Percentiles rank a stretch among this genome's conserved stretches.
Evolutionary conservation across 64 coral and sea anemone genomes (phyloP).

Genomic region (Montipora cactus): DNA sequence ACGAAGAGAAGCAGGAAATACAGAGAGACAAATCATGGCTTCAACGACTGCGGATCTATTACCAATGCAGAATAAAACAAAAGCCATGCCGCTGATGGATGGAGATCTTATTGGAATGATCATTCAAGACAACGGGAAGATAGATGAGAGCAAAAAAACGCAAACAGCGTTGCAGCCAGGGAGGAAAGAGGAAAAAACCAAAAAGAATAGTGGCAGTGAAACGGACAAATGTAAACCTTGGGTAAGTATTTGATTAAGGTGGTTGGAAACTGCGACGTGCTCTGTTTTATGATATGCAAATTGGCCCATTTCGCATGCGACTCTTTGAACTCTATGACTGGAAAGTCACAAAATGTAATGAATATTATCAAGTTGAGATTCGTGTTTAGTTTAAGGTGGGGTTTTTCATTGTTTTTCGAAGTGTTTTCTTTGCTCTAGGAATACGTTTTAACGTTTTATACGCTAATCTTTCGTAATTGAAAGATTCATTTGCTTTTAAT

Average conservation of each 20-base stretch:
- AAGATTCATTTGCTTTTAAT: background rate
- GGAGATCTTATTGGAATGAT: constrained; percentile 64
- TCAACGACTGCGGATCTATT: constrained; percentile 14
- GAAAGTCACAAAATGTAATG: background rate
- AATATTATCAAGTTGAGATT: background rate
- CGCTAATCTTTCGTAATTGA: background rate
- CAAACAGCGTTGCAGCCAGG: background rate
- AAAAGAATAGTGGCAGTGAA: background rate
- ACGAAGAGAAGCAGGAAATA: background rate
- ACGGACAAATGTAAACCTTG: background rate
- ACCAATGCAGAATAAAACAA: constrained; percentile 27
- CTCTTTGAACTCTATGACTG: background rate
- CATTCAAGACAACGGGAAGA: constrained; percentile 15
- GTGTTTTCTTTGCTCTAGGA: background rate
- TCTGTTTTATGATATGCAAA: background rate
- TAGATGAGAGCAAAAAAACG: constrained; percentile 14
- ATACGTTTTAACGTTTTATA: background rate
- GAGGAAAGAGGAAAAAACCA: background rate
- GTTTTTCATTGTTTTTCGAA: background rate
- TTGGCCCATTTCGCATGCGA: background rate
- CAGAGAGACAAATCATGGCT: background rate
- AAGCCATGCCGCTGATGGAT: constrained; percentile 8
- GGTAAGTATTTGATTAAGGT: background rate
- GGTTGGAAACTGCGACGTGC: background rate
- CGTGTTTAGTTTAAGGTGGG: background rate